phyloP scores from a whole-genome alignment of 2,797 vertebrate species.

The Argya squamiceps region DNA sequence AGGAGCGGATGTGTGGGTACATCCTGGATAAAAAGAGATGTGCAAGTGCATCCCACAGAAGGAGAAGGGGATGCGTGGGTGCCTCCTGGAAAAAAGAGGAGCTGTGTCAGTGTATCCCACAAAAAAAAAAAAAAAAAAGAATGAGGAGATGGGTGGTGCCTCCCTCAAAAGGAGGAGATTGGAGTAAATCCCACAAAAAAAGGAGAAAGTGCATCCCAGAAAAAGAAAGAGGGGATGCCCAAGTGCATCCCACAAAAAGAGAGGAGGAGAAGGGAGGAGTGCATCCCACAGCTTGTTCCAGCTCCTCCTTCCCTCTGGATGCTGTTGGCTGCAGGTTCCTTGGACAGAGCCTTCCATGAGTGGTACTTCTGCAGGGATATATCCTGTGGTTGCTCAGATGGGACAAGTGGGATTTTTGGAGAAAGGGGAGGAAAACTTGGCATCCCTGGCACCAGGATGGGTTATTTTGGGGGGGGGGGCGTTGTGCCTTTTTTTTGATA shows the following conservation, averaged over 20 bases:
- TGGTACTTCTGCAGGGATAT: background rate
- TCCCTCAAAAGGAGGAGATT: background rate
- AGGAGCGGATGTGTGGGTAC: background rate
- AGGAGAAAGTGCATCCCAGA: background rate
- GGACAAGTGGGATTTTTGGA: background rate
- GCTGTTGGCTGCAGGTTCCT: background rate
- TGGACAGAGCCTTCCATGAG: background rate
- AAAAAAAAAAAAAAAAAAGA: background rate
- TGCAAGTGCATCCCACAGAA: background rate
- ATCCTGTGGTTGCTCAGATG: accelerated
- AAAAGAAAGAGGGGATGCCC: background rate
- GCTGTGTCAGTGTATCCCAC: accelerated
- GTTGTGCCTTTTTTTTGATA: background rate
- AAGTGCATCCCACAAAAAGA: background rate
- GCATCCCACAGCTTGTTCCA: background rate
- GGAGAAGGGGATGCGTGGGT: background rate
- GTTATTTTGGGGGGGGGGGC: background rate
- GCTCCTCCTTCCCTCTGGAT: background rate
- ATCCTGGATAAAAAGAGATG: background rate
- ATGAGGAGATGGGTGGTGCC: background rate
- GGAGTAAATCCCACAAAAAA: background rate
- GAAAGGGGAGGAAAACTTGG: background rate
- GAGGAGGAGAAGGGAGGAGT: background rate
- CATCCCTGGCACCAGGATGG: accelerated
- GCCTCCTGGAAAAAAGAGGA: background rate